Evolutionary conservation across 1,140 invertebrate species (phyloP).

Genomic region (Penaeus japonicus): DNA sequence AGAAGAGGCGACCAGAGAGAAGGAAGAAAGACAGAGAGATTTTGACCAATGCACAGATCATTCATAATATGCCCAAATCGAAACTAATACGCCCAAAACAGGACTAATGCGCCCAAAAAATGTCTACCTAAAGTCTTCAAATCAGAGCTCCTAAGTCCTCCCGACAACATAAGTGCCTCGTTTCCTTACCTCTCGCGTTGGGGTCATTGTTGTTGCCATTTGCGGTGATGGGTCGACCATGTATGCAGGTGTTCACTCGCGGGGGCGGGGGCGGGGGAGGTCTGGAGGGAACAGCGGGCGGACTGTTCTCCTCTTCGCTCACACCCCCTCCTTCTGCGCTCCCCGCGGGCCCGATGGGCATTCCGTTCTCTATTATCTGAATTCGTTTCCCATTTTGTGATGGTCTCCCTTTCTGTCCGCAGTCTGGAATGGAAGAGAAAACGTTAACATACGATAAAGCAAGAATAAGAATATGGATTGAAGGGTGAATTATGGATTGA

Average conservation of each 20-base stretch:
- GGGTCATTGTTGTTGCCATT: conserved; percentile 21
- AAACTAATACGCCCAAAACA: no score
- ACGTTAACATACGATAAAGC: no score
- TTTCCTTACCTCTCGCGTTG: conserved; percentile 15
- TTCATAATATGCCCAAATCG: no score
- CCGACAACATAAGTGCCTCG: no score
- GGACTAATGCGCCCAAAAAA: no score
- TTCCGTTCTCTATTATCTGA: conserved; percentile 36
- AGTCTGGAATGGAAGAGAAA: conserved; percentile 1
- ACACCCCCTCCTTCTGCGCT: conserved; percentile 35
- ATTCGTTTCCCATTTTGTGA: conserved; percentile 20
- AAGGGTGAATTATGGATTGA: no score
- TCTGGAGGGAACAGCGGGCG: conserved; percentile 34
- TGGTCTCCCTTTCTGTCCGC: neutral
- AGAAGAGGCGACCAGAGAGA: no score
- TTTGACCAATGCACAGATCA: no score
- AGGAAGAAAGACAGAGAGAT: no score
- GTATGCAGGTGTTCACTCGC: conserved; percentile 39
- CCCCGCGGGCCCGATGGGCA: conserved; percentile 46
- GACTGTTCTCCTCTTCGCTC: conserved; percentile 35
- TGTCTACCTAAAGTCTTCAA: no score
- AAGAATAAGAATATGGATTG: no score
- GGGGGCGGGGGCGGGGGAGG: conserved; percentile 40
- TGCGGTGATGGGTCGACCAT: conserved; percentile 33
- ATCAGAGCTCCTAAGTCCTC: no score